Base-by-base conservation (phyloP, 2,888 invertebrate genomes). In the Patella depressa region DNA sequence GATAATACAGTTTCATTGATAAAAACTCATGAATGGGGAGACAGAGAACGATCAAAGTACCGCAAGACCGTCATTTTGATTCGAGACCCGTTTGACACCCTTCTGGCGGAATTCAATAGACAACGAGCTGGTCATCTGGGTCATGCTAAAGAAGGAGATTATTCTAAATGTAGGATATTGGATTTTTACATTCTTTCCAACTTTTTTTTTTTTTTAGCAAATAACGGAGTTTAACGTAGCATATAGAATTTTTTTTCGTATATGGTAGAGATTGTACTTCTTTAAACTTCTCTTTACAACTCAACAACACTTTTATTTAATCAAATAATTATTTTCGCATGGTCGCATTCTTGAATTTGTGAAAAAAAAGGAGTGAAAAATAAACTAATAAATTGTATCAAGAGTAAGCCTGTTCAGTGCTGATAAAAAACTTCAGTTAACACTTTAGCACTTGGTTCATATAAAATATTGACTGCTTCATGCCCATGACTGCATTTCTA, bases 41-140 rank as follows among this genome's bases (percentile, higher is more conserved):
- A 70, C 11, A 77, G 75, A 59, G 79, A 79, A 45, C 59, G 74
- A n/a, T 53, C 54, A 11, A 76, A 70, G 53, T 85, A 81, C 74
- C 76, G 77, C 17, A 77, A 79, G n/a, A 82, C 81, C 2, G 78
- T 86, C 24, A 74, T 86, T 14, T 70, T 86, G 2, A 73, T 86
- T 1, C 77, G 86, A 12, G 80, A 84, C 17, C 86, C 86, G 0
- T 80, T 79, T 53, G 82, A 82, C n/a, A 80, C 83, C 45, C 73
- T 86, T 11, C 74, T 85, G 15, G 81, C 84, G 5, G 85, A 85
- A 76, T 85, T 82, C 69, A 80, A 85, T 76, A 70, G 85, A 29
- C 78, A 75, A 17, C 77, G 78, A 59, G 82, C 79, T 11, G 84
- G 84, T 5, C 84, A 83, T 57, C 55, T 78, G 53, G 83, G 82